phyloP scores from a whole-genome alignment of 2,113 vertebrate genomes.

The Oncorhynchus mykiss region DNA sequence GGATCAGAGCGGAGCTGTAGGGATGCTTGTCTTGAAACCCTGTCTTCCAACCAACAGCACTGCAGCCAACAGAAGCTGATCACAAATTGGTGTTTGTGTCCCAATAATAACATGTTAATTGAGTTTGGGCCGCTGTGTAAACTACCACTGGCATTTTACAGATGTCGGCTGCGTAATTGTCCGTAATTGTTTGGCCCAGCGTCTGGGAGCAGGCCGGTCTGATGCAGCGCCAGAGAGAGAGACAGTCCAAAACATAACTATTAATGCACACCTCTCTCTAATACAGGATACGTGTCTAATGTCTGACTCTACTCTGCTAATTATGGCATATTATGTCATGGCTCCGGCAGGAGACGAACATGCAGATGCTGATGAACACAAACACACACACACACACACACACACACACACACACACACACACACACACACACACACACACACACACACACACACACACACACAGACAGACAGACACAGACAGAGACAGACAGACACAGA shows the following conservation, averaged over 20 bases:
- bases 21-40: constrained; percentile 66
- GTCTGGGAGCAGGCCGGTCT: constrained; percentile 37
- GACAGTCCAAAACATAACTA: constrained; percentile 58
- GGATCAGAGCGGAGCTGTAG: constrained; percentile 8
- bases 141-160: constrained; percentile 71
- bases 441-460: too few species aligned
- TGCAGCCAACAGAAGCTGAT: constrained; percentile 68
- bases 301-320: constrained; percentile 55
- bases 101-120: constrained; percentile 75
- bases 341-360: constrained; percentile 17
- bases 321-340: constrained; percentile 45
- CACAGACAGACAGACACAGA: too few species aligned
- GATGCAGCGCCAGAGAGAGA: constrained; percentile 56
- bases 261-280: constrained; percentile 65
- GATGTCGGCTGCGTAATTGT: constrained; percentile 67
- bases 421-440: background rate
- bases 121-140: constrained; percentile 69
- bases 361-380: too few species aligned
- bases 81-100: constrained; percentile 74
- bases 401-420: too few species aligned
- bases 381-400: too few species aligned
- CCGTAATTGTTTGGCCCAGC: constrained; percentile 65
- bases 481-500: too few species aligned
- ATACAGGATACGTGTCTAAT: constrained; percentile 59
- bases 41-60: background rate